Base-by-base conservation (phyloP, 2,797 vertebrate genomes). In the Alfaro cultratus region DNA sequence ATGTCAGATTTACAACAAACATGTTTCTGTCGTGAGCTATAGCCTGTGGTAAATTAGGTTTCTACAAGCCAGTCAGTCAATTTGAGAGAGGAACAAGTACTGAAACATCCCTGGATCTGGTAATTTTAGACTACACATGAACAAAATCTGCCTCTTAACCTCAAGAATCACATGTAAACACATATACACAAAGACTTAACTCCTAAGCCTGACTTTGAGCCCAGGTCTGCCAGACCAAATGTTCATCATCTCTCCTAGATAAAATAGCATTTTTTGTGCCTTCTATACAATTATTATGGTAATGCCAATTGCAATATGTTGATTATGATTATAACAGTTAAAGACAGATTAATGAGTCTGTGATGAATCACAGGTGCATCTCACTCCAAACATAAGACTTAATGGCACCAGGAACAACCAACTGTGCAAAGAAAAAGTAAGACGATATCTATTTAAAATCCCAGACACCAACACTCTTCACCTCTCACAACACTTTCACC, bases 251-350 rank as follows among this genome's bases (percentile, higher is more conserved):
- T n/a, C 74, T 62, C 71, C 73, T n/a, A 80, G 67, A 73, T 79
- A 75, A 87, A 94, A 91, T 73, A 84, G 62, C 76, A 76, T 82
- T 77, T 73, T 83, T 92, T 92, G 87, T 81, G 88, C 80, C 83
- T 82, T 71, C 60, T 39, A 87, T 87, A 86, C 83, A 94, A 92
- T 94, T 93, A 91, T 87, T 89, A 85, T 86, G 80, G 94, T 93
- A 88, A 90, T 82, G 81, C 90, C 86, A 92, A 81, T 83, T 62
- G 73, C 87, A 88, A 91, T 91, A 84, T 83, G 78, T 84, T 80
- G 86, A 94, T 93, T 89, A 87, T 78, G 86, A 84, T 92, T 87
- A 92, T 92, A 82, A 84, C 23, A 47, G 81, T 64, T 36, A 77
- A 75, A 87, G 78, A 55, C 77, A 86, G 84, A 85, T 76, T 21